A percentile compares a stretch with the other conserved stretches of the same genome.
phyloP scores from a whole-genome alignment of 2,888 invertebrate species.

The Caenorhabditis sp. region DNA sequence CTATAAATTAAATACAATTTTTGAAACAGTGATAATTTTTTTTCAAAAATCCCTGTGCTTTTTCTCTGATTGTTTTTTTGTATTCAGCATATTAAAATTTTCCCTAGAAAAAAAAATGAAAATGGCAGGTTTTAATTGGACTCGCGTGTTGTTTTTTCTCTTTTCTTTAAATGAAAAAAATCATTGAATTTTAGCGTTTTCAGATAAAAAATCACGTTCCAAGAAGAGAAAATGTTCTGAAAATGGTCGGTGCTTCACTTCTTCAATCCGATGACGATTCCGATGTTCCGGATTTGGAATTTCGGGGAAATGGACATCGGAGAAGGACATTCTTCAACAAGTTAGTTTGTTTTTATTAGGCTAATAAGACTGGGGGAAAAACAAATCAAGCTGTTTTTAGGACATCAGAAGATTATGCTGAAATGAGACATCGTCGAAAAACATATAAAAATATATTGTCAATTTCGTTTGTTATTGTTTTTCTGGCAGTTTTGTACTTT shows the following conservation, averaged over 20 bases:
- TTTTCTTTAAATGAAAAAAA: too few relatives aligned
- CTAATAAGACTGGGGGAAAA: too few relatives aligned
- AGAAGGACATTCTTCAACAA: constrained; percentile 1
- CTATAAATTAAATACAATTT: too few relatives aligned
- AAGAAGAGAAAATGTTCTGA: background rate
- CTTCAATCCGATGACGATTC: constrained; percentile 41
- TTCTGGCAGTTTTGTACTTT: constrained; percentile 28
- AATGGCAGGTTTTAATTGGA: background rate
- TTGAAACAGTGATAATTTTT: too few relatives aligned
- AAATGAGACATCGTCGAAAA: constrained; percentile 34
- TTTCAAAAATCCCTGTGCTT: too few relatives aligned
- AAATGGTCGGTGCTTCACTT: constrained; percentile 37
- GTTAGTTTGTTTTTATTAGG: background rate
- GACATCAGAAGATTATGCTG: constrained; percentile 19
- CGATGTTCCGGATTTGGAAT: constrained; percentile 38
- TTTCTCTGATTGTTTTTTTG: too few relatives aligned
- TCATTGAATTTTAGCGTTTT: too few relatives aligned
- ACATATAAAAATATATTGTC: constrained; percentile 31
- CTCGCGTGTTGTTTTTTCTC: background rate
- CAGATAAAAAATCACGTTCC: background rate
- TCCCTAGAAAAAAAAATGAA: background rate
- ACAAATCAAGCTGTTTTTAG: constrained; percentile 8
- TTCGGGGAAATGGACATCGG: constrained; percentile 12
- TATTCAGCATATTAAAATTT: background rate
- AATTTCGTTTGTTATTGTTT: constrained; percentile 20